Conservation (phyloP, 2,888 invertebrate genomes). For the Plemyria rubiginata region DNA sequence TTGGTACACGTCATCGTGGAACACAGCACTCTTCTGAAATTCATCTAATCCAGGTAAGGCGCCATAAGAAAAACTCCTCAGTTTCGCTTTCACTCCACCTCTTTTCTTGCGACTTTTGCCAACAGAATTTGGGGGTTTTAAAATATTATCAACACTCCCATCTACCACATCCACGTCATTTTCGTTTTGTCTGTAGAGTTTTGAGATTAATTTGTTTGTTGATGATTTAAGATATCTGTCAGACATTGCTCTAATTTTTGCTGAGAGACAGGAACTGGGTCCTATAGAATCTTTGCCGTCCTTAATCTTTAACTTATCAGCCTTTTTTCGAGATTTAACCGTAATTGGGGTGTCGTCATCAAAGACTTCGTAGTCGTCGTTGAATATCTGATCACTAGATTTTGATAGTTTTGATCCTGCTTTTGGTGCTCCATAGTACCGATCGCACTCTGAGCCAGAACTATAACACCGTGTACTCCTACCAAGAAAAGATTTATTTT, state of each 20-base stretch:
- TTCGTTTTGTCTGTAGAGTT: slow-evolving; percentile 85
- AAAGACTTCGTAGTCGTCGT: slow-evolving; percentile 78
- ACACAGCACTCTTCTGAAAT: slow-evolving; percentile 86
- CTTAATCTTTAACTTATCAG: slow-evolving; percentile 78
- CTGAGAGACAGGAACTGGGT: slow-evolving; percentile 87
- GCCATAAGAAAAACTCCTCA: slow-evolving; percentile 90
- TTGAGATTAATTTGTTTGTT: slow-evolving; percentile 88
- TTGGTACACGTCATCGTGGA: slow-evolving; percentile 85
- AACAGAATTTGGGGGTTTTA: slow-evolving; percentile 61
- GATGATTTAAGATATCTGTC: slow-evolving; percentile 89
- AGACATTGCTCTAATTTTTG: slow-evolving; percentile 89
- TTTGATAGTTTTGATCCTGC: slow-evolving; percentile 76
- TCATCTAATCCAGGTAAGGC: slow-evolving; percentile 90
- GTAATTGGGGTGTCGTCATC: slow-evolving; percentile 57
- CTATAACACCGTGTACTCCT: slow-evolving; percentile 80
- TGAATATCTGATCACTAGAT: slow-evolving; percentile 83
- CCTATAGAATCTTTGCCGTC: slow-evolving; percentile 79
- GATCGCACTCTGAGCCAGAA: slow-evolving; percentile 81
- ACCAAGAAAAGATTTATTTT: slow-evolving; percentile 69
- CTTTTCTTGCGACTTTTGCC: slow-evolving; percentile 72
- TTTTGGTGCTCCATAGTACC: slow-evolving; percentile 76
- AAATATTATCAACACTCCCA: slow-evolving; percentile 59
- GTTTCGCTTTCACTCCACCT: slow-evolving; percentile 79
- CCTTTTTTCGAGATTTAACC: slow-evolving; percentile 74
- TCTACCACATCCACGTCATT: slow-evolving; percentile 61